phyloP scores from a whole-genome alignment of 2,888 invertebrate genomes.

The Stenurella melanura region DNA sequence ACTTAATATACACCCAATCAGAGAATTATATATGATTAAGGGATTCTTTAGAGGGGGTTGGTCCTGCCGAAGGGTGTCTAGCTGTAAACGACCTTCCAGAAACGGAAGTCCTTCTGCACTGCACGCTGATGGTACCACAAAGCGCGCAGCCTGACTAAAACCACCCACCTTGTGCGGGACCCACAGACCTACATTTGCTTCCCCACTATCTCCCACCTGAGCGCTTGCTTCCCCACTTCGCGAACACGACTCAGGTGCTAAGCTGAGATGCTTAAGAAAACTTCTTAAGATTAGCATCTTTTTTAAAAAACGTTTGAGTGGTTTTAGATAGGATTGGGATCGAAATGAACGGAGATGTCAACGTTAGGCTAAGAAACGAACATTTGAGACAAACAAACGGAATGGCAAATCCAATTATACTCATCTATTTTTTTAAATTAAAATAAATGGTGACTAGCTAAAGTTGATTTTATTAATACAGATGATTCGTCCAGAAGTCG shows the following conservation, averaged over 20 bases:
- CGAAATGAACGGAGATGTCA: conserved; percentile 27
- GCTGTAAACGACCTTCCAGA: conserved; percentile 63
- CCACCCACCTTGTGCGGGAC: conserved; percentile 71
- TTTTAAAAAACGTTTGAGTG: conserved; percentile 22
- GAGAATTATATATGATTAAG: conserved; percentile 30
- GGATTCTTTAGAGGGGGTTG: conserved; percentile 39
- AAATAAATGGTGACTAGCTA: background rate
- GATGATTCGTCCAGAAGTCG: too few species aligned
- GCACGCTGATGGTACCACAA: conserved; percentile 67
- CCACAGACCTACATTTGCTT: conserved; percentile 71
- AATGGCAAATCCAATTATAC: background rate
- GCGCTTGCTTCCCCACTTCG: conserved; percentile 51
- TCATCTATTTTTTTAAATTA: background rate
- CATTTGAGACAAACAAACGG: background rate
- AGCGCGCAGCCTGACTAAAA: conserved; percentile 70
- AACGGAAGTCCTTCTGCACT: conserved; percentile 67
- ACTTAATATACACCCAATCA: conserved; percentile 36
- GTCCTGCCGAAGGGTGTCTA: conserved; percentile 49
- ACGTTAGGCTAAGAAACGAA: conserved; percentile 23
- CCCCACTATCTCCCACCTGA: conserved; percentile 62
- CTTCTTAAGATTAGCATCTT: conserved; percentile 53
- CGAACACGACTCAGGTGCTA: conserved; percentile 51
- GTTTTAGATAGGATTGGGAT: conserved; percentile 9
- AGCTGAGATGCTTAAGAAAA: conserved; percentile 54
- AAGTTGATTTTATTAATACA: too few species aligned